A percentile compares a stretch with the other conserved stretches of the same genome.
phyloP scores from a whole-genome alignment of 2,888 invertebrate species.

The Charanyca ferruginea region DNA sequence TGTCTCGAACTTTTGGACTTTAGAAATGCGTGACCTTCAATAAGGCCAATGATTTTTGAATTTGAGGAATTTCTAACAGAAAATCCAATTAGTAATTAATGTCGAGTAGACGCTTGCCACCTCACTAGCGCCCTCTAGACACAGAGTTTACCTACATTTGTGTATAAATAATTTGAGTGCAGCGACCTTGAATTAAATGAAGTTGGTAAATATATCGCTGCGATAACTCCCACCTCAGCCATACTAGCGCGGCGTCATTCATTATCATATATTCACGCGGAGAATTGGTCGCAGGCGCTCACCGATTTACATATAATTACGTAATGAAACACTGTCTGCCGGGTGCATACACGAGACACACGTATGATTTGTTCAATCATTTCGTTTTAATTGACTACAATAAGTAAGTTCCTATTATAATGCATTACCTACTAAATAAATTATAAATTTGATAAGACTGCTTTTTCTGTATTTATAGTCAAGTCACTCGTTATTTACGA shows the following conservation, averaged over 20 bases:
- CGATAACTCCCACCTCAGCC: constrained; percentile 45
- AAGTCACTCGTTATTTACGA: neutral
- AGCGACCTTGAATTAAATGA: constrained; percentile 47
- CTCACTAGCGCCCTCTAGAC: constrained; percentile 14
- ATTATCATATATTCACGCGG: constrained; percentile 47
- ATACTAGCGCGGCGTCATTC: constrained; percentile 41
- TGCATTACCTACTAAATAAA: neutral
- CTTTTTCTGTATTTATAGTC: neutral
- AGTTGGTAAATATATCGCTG: constrained; percentile 31
- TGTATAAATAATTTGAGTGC: constrained; percentile 33
- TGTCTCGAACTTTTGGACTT: neutral
- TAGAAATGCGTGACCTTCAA: neutral
- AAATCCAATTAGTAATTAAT: neutral
- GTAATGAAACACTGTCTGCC: constrained; percentile 26
- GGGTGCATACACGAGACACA: constrained; percentile 20
- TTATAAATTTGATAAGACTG: neutral
- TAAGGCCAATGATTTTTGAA: neutral
- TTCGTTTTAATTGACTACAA: neutral
- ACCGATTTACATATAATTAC: constrained; percentile 48
- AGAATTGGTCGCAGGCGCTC: constrained; percentile 28
- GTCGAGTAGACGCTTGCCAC: neutral
- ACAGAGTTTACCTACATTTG: neutral
- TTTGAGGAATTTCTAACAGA: too few relatives aligned
- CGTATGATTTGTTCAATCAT: constrained; percentile 5
- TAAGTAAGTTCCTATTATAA: constrained; percentile 24